These are phyloP conservation scores for Hypothenemus hampei DNA, from an alignment of 1,140 invertebrate genomes.

Conservation along the genomic window DNA sequence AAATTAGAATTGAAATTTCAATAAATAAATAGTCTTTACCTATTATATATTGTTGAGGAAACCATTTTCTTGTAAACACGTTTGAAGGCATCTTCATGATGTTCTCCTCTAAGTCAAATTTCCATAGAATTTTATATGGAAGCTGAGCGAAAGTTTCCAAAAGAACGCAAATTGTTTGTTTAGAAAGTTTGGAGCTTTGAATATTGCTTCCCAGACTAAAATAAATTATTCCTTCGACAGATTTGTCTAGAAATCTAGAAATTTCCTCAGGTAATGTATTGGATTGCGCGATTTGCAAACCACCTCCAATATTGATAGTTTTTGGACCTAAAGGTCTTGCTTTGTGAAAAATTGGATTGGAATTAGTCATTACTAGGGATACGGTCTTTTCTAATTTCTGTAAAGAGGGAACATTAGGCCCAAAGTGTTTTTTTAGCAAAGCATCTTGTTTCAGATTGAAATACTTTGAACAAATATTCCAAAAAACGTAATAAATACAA, in stretches of 20 bases:
- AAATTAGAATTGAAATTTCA: not conserved
- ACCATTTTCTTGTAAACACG: not conserved
- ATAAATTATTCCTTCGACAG: conserved; percentile 50
- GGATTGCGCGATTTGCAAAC: too few relatives aligned
- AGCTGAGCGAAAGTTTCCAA: conserved; percentile 47
- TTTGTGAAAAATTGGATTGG: conserved; percentile 46
- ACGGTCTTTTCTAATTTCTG: too few relatives aligned
- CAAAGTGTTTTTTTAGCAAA: conserved; percentile 45
- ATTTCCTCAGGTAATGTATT: too few relatives aligned
- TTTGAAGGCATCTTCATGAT: not conserved
- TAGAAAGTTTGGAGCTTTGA: conserved; percentile 35
- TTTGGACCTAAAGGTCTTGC: conserved; percentile 47
- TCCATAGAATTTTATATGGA: conserved; percentile 53
- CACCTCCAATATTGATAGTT: conserved; percentile 49
- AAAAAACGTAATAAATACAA: conserved; percentile 8
- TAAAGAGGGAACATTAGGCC: conserved; percentile 36
- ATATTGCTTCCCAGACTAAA: conserved; percentile 52
- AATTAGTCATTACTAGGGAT: too few relatives aligned
- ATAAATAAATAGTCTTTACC: not conserved
- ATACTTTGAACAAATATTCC: not conserved
- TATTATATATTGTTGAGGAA: not conserved
- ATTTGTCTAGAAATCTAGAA: conserved; percentile 44
- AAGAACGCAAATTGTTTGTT: too few relatives aligned
- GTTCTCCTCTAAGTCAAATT: conserved; percentile 49
- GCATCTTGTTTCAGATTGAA: conserved; percentile 33